Conservation (phyloP, 2,113 vertebrate genomes). For the Ailurus styani region DNA sequence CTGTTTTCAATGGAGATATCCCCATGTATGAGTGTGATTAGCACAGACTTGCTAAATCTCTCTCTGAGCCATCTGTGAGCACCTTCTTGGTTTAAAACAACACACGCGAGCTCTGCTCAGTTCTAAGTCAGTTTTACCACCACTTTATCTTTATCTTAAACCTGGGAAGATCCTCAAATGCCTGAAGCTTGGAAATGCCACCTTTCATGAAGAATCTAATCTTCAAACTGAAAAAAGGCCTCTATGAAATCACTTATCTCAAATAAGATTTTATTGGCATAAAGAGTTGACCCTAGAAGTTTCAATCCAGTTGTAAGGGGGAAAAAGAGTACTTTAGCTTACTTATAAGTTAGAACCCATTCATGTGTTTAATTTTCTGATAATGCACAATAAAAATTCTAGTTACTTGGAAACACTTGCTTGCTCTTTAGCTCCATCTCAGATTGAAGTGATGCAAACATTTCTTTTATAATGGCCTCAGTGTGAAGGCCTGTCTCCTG, state of each 20-base stretch:
- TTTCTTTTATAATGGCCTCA: neutral
- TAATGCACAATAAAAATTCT: neutral
- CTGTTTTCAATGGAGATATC: slow-evolving; percentile 77
- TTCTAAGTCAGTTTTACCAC: slow-evolving; percentile 71
- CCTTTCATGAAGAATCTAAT: neutral
- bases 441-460: neutral
- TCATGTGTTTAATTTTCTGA: neutral
- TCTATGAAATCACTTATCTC: neutral
- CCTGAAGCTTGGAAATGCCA: slow-evolving; percentile 24
- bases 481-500: neutral
- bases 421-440: neutral
- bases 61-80: slow-evolving; percentile 86
- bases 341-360: neutral
- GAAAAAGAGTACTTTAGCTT: neutral
- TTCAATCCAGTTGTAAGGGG: neutral
- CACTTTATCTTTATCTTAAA: slow-evolving; percentile 64
- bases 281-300: neutral
- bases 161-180: slow-evolving; percentile 52
- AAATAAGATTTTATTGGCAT: neutral
- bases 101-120: slow-evolving; percentile 72
- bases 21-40: slow-evolving; percentile 84
- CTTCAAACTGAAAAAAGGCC: neutral
- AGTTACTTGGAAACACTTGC: neutral
- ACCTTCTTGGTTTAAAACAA: slow-evolving; percentile 82
- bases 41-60: slow-evolving; percentile 84